Conservation (phyloP, 1,140 invertebrate genomes). For the Euura lappo region DNA sequence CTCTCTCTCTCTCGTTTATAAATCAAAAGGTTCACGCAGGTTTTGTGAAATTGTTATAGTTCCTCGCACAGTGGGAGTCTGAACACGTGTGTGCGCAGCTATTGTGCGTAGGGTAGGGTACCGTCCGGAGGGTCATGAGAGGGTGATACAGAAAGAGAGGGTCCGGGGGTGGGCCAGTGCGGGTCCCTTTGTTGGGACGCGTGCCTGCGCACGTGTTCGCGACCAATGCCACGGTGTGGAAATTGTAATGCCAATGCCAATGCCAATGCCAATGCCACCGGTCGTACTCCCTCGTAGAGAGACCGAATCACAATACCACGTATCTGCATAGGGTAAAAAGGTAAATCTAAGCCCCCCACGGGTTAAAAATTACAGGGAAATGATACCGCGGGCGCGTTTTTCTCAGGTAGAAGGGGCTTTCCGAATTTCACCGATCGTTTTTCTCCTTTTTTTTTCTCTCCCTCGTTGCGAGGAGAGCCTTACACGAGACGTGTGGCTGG, state of each 20-base stretch:
- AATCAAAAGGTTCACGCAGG: not conserved
- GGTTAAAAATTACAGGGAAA: not conserved
- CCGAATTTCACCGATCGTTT: not conserved
- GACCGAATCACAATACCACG: not conserved
- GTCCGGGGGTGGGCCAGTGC: constrained; percentile 27
- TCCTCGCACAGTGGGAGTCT: constrained; percentile 39
- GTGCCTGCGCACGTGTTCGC: constrained; percentile 53
- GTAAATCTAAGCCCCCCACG: not conserved
- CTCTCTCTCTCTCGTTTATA: constrained; percentile 1
- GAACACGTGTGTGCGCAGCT: constrained; percentile 1
- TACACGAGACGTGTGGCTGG: not conserved
- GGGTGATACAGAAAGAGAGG: constrained; percentile 23
- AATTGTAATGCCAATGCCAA: constrained; percentile 2
- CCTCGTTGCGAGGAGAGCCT: not conserved
- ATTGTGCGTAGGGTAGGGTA: constrained; percentile 14
- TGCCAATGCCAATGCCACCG: constrained; percentile 6
- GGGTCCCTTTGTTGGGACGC: constrained; percentile 51
- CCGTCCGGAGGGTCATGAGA: constrained; percentile 29
- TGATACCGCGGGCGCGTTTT: not conserved
- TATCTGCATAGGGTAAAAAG: not conserved
- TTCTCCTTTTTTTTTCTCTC: not conserved
- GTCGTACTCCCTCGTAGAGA: constrained; percentile 16
- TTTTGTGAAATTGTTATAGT: constrained; percentile 52
- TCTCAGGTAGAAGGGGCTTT: not conserved
- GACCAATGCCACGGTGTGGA: constrained; percentile 37